Percentiles rank a stretch among this genome's conserved stretches.
phyloP scores from a whole-genome alignment of 2,113 vertebrate species.

The Myrmecobius fasciatus region DNA sequence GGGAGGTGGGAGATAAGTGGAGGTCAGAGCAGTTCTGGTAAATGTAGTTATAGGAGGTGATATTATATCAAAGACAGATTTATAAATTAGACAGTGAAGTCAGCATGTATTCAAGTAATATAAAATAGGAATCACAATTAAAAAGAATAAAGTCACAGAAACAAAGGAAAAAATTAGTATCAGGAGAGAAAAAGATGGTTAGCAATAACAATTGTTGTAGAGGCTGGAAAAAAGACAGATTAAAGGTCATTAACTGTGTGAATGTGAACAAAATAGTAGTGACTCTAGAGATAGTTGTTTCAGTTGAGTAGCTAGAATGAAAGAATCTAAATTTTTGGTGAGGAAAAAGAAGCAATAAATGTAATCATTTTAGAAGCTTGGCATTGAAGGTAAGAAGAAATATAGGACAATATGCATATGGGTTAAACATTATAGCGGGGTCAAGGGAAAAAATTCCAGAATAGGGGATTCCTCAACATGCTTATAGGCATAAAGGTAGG shows the following conservation, averaged over 20 bases:
- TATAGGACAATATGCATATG: neutral
- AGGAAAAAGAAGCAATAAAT: neutral
- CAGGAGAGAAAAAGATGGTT: neutral
- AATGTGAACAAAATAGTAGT: neutral
- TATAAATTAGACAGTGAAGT: neutral
- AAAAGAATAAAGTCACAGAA: neutral
- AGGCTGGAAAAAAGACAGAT: neutral
- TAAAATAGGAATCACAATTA: neutral
- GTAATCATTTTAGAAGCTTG: neutral
- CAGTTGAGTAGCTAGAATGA: neutral
- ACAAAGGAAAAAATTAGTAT: neutral
- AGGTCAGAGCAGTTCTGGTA: neutral
- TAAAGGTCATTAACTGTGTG: neutral
- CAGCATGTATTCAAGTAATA: neutral
- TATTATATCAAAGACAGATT: neutral
- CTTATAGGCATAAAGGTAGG: neutral
- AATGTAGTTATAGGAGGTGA: neutral
- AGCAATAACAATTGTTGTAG: neutral
- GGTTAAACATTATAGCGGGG: neutral
- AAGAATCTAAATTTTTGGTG: neutral
- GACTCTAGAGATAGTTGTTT: neutral
- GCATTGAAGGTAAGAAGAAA: neutral
- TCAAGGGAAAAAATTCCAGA: neutral
- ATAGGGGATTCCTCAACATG: neutral
- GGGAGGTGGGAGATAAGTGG: neutral